These are phyloP conservation scores for Plodia interpunctella DNA, from an alignment of 1,140 invertebrate species.

Conservation along the genomic window DNA sequence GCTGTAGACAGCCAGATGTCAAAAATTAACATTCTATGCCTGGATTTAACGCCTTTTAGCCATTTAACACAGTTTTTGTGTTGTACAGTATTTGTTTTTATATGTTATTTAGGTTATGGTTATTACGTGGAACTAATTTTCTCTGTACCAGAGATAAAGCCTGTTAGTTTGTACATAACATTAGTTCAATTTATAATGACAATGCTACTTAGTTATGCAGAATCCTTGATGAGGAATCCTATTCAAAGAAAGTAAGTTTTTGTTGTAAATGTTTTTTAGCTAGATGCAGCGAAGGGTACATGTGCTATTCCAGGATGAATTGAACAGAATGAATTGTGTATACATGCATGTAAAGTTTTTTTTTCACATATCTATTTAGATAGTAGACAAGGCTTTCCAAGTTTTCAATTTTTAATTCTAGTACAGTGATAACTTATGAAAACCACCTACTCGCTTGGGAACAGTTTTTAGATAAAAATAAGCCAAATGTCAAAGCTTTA, in stretches of 20 bases:
- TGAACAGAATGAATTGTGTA: too few relatives aligned
- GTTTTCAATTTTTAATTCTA: too few relatives aligned
- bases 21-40: constrained; percentile 83
- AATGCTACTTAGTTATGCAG: constrained; percentile 86
- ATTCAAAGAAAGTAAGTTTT: constrained; percentile 82
- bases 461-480: too few relatives aligned
- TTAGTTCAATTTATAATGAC: constrained; percentile 95
- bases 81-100: constrained; percentile 88
- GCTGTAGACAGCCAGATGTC: constrained; percentile 22
- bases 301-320: too few relatives aligned
- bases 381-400: too few relatives aligned
- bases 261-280: constrained; percentile 11
- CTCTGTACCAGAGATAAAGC: constrained; percentile 90
- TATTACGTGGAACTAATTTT: constrained; percentile 97
- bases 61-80: constrained; percentile 85
- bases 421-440: too few relatives aligned
- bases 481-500: too few relatives aligned
- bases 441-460: too few relatives aligned
- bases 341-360: too few relatives aligned
- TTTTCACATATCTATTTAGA: too few relatives aligned
- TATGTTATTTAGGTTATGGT: constrained; percentile 93
- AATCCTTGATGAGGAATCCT: constrained; percentile 82
- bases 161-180: constrained; percentile 95
- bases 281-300: too few relatives aligned
- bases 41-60: constrained; percentile 83